Evolutionary conservation across 2,113 vertebrate species (phyloP), one percentile per base, ranked within the genome.

Genomic region (Ctenomys sociabilis): DNA sequence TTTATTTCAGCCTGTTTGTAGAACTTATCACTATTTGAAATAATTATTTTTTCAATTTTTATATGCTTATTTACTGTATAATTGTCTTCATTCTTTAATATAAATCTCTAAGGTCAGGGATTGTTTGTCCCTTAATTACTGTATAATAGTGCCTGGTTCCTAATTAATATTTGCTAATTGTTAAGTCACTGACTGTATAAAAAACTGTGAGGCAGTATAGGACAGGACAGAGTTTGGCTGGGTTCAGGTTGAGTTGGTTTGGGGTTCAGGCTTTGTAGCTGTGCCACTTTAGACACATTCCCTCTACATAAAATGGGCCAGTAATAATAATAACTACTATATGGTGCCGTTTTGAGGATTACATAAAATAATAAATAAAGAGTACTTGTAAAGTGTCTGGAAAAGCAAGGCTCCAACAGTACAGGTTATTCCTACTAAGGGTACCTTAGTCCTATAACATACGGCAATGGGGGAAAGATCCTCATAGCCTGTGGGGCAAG

Each of bases 291-390:
- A 81, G 61, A 43, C 7, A 92, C 37, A 81, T 63, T n/a, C 84
- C 12, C 17, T 88, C 43, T 86, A 82, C 85, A 70, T 85, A 28
- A 87, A 95, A 88, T 90, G 35, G 28, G 6, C 63, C 24, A 78
- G 63, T 86, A 75, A 85, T 89, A 89, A 8, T 57, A 84, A 63
- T 66, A 81, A 43, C 19, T 16, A 43, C 19, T 16, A 84, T 75
- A 75, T 61, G 49, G 49, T 4, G 2, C 22, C 88, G 6, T 45
- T 86, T 70, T 85, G 75, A 87, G 7, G 8, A 81, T 81, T 93
- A 87, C 43, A 83, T 75, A 63, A 77, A 87, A 63, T 85, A 70
- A 95, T 85, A 81, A 70, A 93, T 82, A 3, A n/a, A 52, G 93
- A 92, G 28, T 14, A 83, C 59, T 96, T 94, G 87, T 78, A 32